Conservation (phyloP, 1,140 invertebrate species). For the Trissolcus basalis region DNA sequence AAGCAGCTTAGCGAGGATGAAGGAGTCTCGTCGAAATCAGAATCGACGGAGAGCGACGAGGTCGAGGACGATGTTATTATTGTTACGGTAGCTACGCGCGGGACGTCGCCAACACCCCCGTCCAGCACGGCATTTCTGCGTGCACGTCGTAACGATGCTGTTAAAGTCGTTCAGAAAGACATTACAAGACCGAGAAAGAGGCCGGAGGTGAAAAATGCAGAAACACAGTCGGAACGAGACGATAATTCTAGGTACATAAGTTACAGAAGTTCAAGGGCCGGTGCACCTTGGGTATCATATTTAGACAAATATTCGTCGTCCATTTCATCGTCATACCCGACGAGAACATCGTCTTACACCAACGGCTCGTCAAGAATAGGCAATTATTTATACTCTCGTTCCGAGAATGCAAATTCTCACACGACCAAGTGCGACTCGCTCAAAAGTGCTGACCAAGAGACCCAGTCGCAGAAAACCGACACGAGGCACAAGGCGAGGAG, state of each 20-base stretch:
- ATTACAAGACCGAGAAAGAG: constrained; percentile 77
- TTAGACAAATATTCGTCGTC: constrained; percentile 75
- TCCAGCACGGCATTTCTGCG: constrained; percentile 80
- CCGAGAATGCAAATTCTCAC: constrained; percentile 51
- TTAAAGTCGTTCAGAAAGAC: constrained; percentile 82
- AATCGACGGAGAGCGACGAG: constrained; percentile 25
- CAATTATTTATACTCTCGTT: constrained; percentile 61
- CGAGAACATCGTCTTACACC: too few relatives aligned
- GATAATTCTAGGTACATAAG: constrained; percentile 81
- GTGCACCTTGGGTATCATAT: constrained; percentile 80
- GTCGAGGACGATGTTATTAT: constrained; percentile 73
- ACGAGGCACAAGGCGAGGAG: constrained; percentile 36
- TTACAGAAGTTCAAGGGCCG: constrained; percentile 77
- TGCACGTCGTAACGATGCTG: constrained; percentile 82
- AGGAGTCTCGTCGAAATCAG: constrained; percentile 20
- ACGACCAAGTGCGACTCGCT: constrained; percentile 52
- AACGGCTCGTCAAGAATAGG: constrained; percentile 48
- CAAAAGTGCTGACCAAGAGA: constrained; percentile 32
- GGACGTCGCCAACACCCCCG: constrained; percentile 85
- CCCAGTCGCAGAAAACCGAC: constrained; percentile 41
- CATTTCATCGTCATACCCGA: constrained; percentile 21
- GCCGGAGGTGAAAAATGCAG: constrained; percentile 79
- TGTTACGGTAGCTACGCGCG: constrained; percentile 82
- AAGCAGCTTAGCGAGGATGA: constrained; percentile 40
- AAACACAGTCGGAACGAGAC: constrained; percentile 81